Evolutionary conservation across 2,888 invertebrate species (phyloP).

Genomic region (Drosophila tripunctata): DNA sequence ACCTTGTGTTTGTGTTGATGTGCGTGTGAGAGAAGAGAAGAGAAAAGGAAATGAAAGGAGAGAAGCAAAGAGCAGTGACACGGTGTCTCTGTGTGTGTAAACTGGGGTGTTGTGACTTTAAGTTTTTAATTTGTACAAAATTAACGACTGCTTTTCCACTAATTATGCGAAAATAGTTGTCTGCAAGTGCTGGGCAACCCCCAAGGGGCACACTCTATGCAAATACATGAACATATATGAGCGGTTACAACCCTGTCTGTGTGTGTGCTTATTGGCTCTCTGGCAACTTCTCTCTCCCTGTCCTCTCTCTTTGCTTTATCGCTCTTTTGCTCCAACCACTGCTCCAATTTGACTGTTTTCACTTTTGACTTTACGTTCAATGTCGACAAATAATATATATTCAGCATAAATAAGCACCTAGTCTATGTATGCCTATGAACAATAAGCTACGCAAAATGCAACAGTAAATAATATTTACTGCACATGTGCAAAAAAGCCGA

Average conservation of each 20-base stretch:
- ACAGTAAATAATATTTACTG: constrained; percentile 14
- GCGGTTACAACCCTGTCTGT: constrained; percentile 40
- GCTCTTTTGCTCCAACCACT: constrained; percentile 40
- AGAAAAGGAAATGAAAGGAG: constrained; percentile 10
- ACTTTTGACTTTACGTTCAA: constrained; percentile 50
- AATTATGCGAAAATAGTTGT: constrained; percentile 50
- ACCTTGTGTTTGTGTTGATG: constrained; percentile 51
- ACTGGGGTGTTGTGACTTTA: constrained; percentile 21
- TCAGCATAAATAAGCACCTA: constrained; percentile 16
- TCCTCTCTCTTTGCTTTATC: constrained; percentile 9
- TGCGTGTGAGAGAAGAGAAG: constrained; percentile 17
- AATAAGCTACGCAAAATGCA: constrained; percentile 13
- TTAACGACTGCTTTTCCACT: constrained; percentile 41
- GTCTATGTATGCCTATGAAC: not conserved
- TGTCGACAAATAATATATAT: constrained; percentile 18
- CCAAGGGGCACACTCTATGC: constrained; percentile 29
- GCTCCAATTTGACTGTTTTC: constrained; percentile 63
- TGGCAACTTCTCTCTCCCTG: constrained; percentile 21
- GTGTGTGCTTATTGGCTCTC: constrained; percentile 26
- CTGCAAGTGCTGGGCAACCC: constrained; percentile 26
- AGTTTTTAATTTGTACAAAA: constrained; percentile 34
- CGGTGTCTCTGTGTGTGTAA: constrained; percentile 5
- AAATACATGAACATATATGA: constrained; percentile 9
- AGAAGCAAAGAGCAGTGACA: constrained; percentile 4
- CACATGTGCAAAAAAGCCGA: constrained; percentile 18